Evolutionary conservation across 1,140 invertebrate genomes (phyloP), one percentile per base, ranked within the genome.

Genomic region (Ridgeia piscesae): DNA sequence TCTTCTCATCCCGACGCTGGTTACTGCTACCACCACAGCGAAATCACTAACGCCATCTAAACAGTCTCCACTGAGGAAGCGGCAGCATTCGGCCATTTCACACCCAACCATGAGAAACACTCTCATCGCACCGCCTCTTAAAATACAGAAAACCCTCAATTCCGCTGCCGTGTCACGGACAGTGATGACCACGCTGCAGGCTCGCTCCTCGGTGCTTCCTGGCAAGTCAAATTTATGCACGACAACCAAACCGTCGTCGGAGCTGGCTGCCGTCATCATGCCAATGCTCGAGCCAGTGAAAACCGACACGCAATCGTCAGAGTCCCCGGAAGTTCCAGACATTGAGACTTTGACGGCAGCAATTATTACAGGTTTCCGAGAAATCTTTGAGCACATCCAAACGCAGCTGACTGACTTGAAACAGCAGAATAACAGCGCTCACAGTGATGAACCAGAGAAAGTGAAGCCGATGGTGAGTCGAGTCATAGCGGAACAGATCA

Each of bases 351-450:
- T 95, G 93, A 94, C 94, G 14, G 93, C 93, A 88, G 94, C 93
- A 92, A 94, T 95, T 91, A 94, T 95, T 34, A 94, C 95, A 91
- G 94, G 94, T 77, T 95, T 94, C 93, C 93, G 93, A 91, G 93
- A 93, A 50, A 95, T 94, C 27, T 95, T 95, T 93, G 94, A 94
- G 48, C 94, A 94, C 92, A 93, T 95, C 88, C 94, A 94, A 88
- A 89, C 91, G 0, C 92, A 94, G 90, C 92, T 95, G 33, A 77
- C 92, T 34, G 94, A 95, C 91, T 95, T 95, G 94, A 93, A 93
- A 42, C 93, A 93, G 33, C 58, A 21, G 50, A 33, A 92, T 31
- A 35, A 92, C 33, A 33, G 88, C 33, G 88, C 91, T 58, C 33
- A 92, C 91, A 11, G 35, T 92, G 27, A 92, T 92, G 91, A 58